Base-by-base conservation (phyloP, 1,140 invertebrate species). In the Rhizoglyphus robini region DNA sequence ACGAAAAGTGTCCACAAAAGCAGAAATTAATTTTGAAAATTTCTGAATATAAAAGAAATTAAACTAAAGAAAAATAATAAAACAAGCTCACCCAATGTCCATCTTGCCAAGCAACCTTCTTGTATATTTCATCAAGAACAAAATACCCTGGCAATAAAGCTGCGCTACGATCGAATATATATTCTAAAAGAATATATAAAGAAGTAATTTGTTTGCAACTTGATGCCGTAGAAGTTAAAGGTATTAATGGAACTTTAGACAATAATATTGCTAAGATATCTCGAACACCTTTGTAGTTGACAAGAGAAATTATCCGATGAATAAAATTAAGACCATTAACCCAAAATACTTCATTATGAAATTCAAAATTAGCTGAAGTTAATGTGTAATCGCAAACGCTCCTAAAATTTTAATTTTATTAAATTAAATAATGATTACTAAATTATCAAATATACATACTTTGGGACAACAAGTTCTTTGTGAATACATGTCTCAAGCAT, bases 61-160 rank as follows among this genome's bases (percentile, higher is more conserved):
- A 20, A 51, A 25, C 5, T 58, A 58, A 20, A 38, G 38, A 32
- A 25, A 27, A 27, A 15, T 65, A 20, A 61, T 36, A 18, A 11
- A 46, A 27, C 15, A 30, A 20, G 25, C 20, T 11, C 82, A 88
- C 87, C 91, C 92, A 96, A 77, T 96, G 91, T 90, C 82, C 86
- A 88, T 63, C 81, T 82, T 36, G 59, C 67, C 66, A 59, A 61
- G 29, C 47, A n/a, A 67, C 38, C 48, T 70, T 71, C 77, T 96
- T 90, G 61, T 88, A 83, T 70, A 97, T 86, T 79, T 96, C 92
- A 77, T 92, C 95, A 0, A 94, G 86, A 67, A 96, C 88, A 69
- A 97, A 88, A 75, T 96, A 96, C 23, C 87, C 88, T 15, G 94
- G 94, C 47, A 96, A 76, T 11, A 97, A 77, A 72, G 90, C 93